Base-by-base conservation (phyloP, 1,140 invertebrate species). In the Nasonia longicornis region DNA sequence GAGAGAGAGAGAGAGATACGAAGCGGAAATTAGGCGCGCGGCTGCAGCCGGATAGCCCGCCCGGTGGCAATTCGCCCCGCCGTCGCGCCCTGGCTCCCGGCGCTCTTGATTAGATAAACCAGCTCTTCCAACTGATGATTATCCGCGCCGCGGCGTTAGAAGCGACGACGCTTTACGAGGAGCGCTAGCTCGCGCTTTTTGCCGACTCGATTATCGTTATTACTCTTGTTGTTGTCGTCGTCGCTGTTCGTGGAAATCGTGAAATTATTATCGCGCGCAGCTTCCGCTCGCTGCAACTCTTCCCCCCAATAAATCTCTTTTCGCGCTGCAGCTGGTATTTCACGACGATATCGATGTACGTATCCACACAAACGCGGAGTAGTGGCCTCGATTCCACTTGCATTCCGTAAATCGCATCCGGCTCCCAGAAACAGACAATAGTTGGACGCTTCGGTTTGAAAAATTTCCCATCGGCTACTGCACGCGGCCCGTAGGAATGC, bases 21-120 rank as follows among this genome's bases (percentile, higher is more conserved):
- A 42, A 14, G 16, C 82, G 84, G 84, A 87, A 86, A 87, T 85
- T 85, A 85, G 52, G 52, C 52, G 52, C 20, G 52, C 52, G 14
- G 52, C 52, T n/a, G 14, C 52, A 58, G 52, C 4, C 20, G 52
- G 52, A 58, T 20, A 58, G 52, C 52, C 52, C 52, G 52, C 16
- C 52, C 16, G 16, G n/a, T 45, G 52, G 66, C 45, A 78, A 70
- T 78, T 79, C 58, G 7, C 12, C 3, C 26, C 31, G 22, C 35
- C n/a, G 35, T 45, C 48, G 48, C 48, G 48, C 48, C 20, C 52
- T 58, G 52, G 22, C 64, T 58, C 48, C 58, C 38, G 52, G 52
- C 52, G 29, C 52, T 79, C 67, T 79, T 76, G 72, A 76, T 80
- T 77, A 76, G 73, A 83, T 83, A 79, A 83, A 79, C 67, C 76